A percentile compares a stretch with the other conserved stretches of the same genome.
phyloP scores from a whole-genome alignment of 1,140 invertebrate species.

The Lethrus apterus region DNA sequence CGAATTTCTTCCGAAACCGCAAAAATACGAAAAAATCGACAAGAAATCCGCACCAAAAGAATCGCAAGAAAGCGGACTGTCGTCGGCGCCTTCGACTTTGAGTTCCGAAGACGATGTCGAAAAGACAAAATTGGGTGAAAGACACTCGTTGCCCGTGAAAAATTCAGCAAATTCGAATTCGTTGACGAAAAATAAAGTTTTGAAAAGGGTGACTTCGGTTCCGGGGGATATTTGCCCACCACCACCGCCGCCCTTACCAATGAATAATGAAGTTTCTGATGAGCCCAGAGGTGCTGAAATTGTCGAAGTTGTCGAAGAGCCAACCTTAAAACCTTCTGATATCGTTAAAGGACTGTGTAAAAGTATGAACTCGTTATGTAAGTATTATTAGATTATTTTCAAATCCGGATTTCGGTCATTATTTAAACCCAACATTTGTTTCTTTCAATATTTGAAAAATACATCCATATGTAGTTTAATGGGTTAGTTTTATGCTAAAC shows the following conservation, averaged over 20 bases:
- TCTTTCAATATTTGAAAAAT: too few relatives aligned
- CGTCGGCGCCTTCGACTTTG: conserved; percentile 36
- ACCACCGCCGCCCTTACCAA: conserved; percentile 52
- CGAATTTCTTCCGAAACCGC: conserved; percentile 34
- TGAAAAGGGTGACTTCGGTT: conserved; percentile 29
- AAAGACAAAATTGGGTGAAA: conserved; percentile 30
- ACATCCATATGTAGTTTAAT: too few relatives aligned
- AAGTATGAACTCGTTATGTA: conserved; percentile 36
- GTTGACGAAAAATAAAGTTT: conserved; percentile 29
- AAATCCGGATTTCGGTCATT: neutral
- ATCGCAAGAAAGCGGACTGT: conserved; percentile 29
- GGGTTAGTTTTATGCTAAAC: too few relatives aligned
- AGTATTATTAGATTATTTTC: conserved; percentile 23
- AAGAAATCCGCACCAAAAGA: conserved; percentile 16
- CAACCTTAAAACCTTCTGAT: conserved; percentile 52
- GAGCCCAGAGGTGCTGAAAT: conserved; percentile 33
- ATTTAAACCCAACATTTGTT: neutral
- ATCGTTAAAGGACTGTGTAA: conserved; percentile 44
- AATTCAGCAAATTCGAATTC: conserved; percentile 14
- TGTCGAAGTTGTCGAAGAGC: conserved; percentile 52
- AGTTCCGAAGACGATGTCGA: conserved; percentile 32
- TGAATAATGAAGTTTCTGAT: conserved; percentile 16
- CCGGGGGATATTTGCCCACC: conserved; percentile 43
- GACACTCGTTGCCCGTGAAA: conserved; percentile 35
- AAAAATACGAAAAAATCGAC: conserved; percentile 31